These are phyloP conservation scores for Turdus rufiventris DNA, from an alignment of 2,113 vertebrate species.

Conservation along the genomic window DNA sequence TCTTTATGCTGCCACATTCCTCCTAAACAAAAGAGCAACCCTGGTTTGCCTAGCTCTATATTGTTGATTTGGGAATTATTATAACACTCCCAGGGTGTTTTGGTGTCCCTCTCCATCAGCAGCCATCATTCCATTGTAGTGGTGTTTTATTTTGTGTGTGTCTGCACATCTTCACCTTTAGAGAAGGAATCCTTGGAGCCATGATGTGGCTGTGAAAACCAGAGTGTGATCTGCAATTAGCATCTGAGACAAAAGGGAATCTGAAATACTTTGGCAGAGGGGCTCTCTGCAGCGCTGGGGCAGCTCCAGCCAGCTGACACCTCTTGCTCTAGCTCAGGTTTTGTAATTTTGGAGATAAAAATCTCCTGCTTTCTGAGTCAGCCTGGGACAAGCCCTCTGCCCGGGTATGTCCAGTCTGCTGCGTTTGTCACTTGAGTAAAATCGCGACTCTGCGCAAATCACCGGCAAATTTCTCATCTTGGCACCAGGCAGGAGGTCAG, in stretches of 20 bases:
- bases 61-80: neutral
- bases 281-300: accelerated
- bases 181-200: neutral
- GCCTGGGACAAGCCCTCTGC: neutral
- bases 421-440: neutral
- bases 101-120: neutral
- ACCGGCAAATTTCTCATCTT: neutral
- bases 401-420: neutral
- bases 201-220: neutral
- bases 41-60: neutral
- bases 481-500: neutral
- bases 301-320: neutral
- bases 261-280: neutral
- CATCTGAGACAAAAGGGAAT: neutral
- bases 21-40: neutral
- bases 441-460: accelerated
- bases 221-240: neutral
- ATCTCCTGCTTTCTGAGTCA: slow-evolving; percentile 1
- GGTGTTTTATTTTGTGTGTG: neutral
- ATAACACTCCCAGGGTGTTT: neutral
- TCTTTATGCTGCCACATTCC: neutral
- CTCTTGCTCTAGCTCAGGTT: neutral
- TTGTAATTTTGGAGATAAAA: neutral
- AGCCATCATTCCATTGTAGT: neutral
- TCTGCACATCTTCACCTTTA: neutral